Evolutionary conservation across 2,113 vertebrate genomes (phyloP), one percentile per base, ranked within the genome.

Genomic region (Cochlearius cochlearius): DNA sequence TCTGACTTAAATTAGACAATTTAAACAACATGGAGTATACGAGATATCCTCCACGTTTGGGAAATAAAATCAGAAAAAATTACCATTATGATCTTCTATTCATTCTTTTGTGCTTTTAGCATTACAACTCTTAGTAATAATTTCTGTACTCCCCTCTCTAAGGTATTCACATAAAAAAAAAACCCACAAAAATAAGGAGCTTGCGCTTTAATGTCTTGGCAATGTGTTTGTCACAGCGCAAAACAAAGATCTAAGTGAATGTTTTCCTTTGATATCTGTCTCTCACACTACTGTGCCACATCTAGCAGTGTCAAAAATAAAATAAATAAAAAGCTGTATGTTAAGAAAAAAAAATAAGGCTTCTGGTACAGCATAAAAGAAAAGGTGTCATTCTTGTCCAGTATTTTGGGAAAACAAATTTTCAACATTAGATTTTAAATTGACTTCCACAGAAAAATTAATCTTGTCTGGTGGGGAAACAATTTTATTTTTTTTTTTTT

Each of bases 181-280:
- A 72, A n/a, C n/a, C n/a, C n/a, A n/a, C n/a, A n/a, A 90, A 93
- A 77, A 63, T 45, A 71, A 85, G 38, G 41, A 79, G 4, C 21
- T 91, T 94, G 34, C 38, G 79, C 77, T 94, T 97, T 73, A 82
- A 73, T 92, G 45, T 84, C 83, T 89, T 52, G 10, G 50, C 38
- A 94, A 79, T 91, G 86, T 88, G 27, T 62, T 94, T 92, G 58
- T 92, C 96, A 95, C 71, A 94, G 60, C 0, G 10, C 41, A 69
- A 80, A 64, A 91, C 36, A 90, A 96, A 96, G 92, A 96, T 96
- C 86, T 95, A 96, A 95, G 92, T 55, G 78, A 94, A 95, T 8
- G 13, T 38, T 69, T 95, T 88, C 58, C 67, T 97, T 96, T 95
- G 94, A 95, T 96, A 94, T 92, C 69, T 93, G n/a, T 78, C 73